Percentiles rank a stretch among this genome's conserved stretches.
Evolutionary conservation across 2,113 vertebrate genomes (phyloP).

Genomic region (Equus przewalskii): DNA sequence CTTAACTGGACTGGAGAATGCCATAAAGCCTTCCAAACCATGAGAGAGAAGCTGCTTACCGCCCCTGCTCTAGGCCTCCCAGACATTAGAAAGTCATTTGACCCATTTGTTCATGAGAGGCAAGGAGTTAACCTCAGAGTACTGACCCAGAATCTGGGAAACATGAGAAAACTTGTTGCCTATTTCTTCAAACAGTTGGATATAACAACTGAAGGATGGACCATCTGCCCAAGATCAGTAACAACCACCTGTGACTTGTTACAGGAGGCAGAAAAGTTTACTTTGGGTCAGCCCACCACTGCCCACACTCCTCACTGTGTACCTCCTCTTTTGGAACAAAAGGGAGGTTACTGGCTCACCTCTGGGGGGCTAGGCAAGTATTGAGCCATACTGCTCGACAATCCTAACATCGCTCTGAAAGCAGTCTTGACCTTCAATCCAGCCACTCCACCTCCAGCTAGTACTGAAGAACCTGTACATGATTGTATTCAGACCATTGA

Average conservation of each 20-base stretch:
- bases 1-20: neutral
- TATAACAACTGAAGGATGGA: neutral
- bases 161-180: neutral
- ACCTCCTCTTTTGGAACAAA: neutral
- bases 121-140: neutral
- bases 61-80: neutral
- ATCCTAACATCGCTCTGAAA: neutral
- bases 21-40: neutral
- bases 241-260: neutral
- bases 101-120: neutral
- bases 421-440: neutral
- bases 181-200: neutral
- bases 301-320: neutral
- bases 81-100: neutral
- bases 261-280: neutral
- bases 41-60: neutral
- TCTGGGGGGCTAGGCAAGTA: neutral
- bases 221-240: neutral
- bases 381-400: neutral
- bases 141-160: neutral
- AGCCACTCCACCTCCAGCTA: too few relatives aligned
- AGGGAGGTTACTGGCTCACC: neutral
- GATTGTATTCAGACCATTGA: too few relatives aligned
- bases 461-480: too few relatives aligned
- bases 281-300: neutral